Evolutionary conservation across 2,797 vertebrate species (phyloP).

Genomic region (Ctenopoma kingsleyae): DNA sequence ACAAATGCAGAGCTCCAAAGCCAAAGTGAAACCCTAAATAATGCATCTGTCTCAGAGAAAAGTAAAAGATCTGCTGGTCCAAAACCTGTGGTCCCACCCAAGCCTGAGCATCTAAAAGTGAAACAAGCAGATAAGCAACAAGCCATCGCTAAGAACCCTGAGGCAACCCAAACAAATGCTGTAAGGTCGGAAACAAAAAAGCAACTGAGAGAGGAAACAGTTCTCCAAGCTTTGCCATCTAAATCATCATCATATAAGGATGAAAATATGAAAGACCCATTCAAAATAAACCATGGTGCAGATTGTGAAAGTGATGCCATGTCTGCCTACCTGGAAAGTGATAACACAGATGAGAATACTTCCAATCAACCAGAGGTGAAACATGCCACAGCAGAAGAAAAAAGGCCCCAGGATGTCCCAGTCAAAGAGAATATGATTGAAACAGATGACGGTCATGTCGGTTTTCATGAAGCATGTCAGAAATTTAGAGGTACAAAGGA

Average conservation of each 20-base stretch:
- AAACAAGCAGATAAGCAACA: slow-evolving; percentile 76
- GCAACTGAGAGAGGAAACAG: slow-evolving; percentile 46
- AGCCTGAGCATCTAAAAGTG: slow-evolving; percentile 79
- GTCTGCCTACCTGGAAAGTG: slow-evolving; percentile 1
- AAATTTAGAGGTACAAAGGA: slow-evolving; percentile 72
- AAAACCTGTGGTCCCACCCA: slow-evolving; percentile 83
- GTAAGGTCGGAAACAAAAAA: slow-evolving; percentile 37
- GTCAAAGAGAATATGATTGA: slow-evolving; percentile 34
- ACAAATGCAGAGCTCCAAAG: slow-evolving; percentile 23
- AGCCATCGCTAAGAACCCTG: slow-evolving; percentile 71
- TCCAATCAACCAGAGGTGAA: slow-evolving; percentile 35
- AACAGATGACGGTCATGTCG: slow-evolving; percentile 62
- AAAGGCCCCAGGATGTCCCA: slow-evolving; percentile 26
- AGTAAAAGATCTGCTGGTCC: slow-evolving; percentile 67
- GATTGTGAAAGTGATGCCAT: slow-evolving; percentile 55
- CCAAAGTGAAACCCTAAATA: slow-evolving; percentile 46
- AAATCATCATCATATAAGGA: slow-evolving; percentile 55
- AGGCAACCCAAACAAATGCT: slow-evolving; percentile 33
- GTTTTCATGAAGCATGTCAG: slow-evolving; percentile 66
- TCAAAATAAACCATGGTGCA: not conserved
- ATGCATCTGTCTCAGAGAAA: slow-evolving; percentile 40
- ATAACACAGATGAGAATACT: slow-evolving; percentile 24
- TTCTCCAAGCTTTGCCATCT: slow-evolving; percentile 55
- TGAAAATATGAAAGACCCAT: slow-evolving; percentile 11
- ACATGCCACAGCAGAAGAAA: slow-evolving; percentile 47